Evolutionary conservation across 2,797 vertebrate genomes (phyloP), one percentile per base, ranked within the genome.

Genomic region (Petrocephalus sullivani): DNA sequence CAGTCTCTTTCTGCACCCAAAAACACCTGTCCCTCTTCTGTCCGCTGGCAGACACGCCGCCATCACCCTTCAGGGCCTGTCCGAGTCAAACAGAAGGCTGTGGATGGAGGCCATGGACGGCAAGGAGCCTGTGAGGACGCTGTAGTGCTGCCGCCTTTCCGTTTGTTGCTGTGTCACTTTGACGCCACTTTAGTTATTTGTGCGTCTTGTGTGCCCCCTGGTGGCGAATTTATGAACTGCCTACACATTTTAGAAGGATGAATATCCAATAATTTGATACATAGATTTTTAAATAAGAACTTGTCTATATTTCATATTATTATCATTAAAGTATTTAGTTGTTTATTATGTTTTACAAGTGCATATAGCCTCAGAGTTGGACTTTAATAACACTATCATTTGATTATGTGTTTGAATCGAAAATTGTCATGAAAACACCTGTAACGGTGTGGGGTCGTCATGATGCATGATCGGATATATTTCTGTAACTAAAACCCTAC

Each of bases 91-190:
- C 92, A 94, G 98, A 88, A 97, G 98, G 81, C 96, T 98, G 87
- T 99, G 98, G 98, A 96, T 99, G 0, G 98, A 99, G 94, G 98
- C 98, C 58, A 99, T 99, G 98, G 98, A 99, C 91, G 98, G 98
- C 82, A 99, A 99, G 92, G 98, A 99, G 91, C 98, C 98, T 75
- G 98, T 99, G 97, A 97, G 97, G 89, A 92, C 88, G 89, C 54
- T 10, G 2, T 14, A 46, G 9, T 23, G 10, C 51, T 23, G 9
- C 49, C 8, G 12, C 4, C 64, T n/a, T 88, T 51, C 28, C 1
- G 51, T 37, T 23, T 12, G 8, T 41, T 41, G 12, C 10, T 19
- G 28, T 41, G 23, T 6, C 3, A 0, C 3, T 60, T 21, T 19
- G 8, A 41, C 12, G 56, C 41, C 4, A 0, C 41, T 61, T 41